These are phyloP conservation scores for Gambusia affinis DNA, from an alignment of 2,113 vertebrate genomes.

Conservation along the genomic window DNA sequence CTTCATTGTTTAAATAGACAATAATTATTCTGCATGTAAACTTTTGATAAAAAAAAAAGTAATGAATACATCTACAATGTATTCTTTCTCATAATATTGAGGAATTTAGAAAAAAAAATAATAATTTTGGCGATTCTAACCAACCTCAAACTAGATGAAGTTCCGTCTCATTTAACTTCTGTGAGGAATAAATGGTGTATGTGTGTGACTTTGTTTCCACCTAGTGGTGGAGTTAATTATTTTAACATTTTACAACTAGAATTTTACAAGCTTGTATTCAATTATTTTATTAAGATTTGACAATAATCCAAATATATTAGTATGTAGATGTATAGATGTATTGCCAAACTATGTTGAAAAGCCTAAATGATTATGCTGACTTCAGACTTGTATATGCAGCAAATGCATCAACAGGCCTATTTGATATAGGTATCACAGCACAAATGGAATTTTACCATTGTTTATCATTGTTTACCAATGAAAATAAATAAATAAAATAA, in stretches of 20 bases:
- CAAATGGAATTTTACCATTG: neutral
- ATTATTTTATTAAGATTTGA: neutral
- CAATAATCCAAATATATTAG: neutral
- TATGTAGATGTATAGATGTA: neutral
- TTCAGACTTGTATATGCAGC: neutral
- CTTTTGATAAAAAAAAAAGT: too few relatives aligned
- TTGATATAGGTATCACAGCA: neutral
- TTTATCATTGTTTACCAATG: too few relatives aligned
- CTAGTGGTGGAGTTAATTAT: constrained; percentile 23
- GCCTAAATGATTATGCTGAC: neutral
- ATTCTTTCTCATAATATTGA: too few relatives aligned
- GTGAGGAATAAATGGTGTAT: neutral
- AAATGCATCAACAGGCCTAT: neutral
- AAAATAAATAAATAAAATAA: neutral
- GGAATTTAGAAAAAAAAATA: too few relatives aligned
- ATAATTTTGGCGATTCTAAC: too few relatives aligned
- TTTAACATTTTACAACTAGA: neutral
- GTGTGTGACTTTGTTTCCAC: constrained; percentile 11
- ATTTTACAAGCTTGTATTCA: neutral
- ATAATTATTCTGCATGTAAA: too few relatives aligned
- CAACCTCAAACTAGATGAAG: too few relatives aligned
- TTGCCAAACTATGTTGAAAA: neutral
- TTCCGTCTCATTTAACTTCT: too few relatives aligned
- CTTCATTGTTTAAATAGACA: too few relatives aligned
- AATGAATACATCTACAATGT: too few relatives aligned